Conservation (phyloP, 2,888 invertebrate genomes). For the Lysandra coridon region DNA sequence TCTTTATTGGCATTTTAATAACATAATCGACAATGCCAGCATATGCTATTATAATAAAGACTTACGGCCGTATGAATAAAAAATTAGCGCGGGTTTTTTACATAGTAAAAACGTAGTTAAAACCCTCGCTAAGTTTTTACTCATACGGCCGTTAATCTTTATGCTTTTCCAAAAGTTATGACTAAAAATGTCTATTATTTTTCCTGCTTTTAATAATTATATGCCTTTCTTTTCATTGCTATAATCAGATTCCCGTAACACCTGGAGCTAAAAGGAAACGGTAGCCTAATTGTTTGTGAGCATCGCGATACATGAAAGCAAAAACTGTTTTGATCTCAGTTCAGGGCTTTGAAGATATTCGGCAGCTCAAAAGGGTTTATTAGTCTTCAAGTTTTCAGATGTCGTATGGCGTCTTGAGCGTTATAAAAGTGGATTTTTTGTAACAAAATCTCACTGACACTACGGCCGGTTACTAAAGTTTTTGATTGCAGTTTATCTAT, state of each 20-base stretch:
- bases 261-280: neutral
- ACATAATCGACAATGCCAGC: neutral
- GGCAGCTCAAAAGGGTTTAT: slow-evolving; percentile 1
- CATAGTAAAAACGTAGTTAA: no score
- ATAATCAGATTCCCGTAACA: neutral
- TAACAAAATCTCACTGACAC: no score
- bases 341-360: slow-evolving; percentile 18
- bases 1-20: neutral
- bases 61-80: no score
- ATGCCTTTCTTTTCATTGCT: neutral
- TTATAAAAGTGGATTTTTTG: no score
- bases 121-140: no score
- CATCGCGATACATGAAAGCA: slow-evolving; percentile 17
- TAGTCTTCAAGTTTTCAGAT: neutral
- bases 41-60: no score
- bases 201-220: no score
- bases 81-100: no score
- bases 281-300: slow-evolving; percentile 23
- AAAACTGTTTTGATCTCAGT: slow-evolving; percentile 24
- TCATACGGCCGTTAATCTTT: no score
- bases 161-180: no score
- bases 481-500: no score
- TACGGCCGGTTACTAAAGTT: neutral
- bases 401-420: neutral
- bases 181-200: no score